phyloP scores from a whole-genome alignment of 2,888 invertebrate species.

The Cephus pygmeus region DNA sequence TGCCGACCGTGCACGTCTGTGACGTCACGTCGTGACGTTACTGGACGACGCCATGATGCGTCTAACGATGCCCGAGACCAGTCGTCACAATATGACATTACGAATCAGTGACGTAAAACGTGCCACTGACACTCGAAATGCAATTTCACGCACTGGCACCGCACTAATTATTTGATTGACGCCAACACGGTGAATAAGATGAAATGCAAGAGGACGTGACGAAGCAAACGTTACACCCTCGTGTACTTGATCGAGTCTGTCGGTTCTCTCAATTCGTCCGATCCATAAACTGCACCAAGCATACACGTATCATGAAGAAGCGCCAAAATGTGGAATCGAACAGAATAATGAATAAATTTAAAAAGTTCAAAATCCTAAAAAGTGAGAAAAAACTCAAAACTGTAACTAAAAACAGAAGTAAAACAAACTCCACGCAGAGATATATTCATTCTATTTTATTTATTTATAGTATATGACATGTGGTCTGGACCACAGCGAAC shows the following conservation, averaged over 20 bases:
- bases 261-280: neutral
- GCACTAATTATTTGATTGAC: neutral
- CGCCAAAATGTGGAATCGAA: neutral
- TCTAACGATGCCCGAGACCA: neutral
- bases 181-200: neutral
- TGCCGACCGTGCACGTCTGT: neutral
- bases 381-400: neutral
- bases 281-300: neutral
- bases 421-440: neutral
- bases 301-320: neutral
- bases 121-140: neutral
- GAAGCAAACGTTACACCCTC: neutral
- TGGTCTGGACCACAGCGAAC: neutral
- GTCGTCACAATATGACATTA: neutral
- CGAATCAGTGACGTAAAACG: neutral
- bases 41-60: neutral
- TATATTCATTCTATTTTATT: neutral
- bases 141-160: neutral
- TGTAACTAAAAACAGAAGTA: neutral
- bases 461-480: neutral
- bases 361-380: neutral
- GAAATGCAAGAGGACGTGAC: neutral
- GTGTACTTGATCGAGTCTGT: neutral
- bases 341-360: neutral
- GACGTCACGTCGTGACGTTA: neutral